Evolutionary conservation across 2,888 invertebrate genomes (phyloP).

Genomic region (Blera fallax): DNA sequence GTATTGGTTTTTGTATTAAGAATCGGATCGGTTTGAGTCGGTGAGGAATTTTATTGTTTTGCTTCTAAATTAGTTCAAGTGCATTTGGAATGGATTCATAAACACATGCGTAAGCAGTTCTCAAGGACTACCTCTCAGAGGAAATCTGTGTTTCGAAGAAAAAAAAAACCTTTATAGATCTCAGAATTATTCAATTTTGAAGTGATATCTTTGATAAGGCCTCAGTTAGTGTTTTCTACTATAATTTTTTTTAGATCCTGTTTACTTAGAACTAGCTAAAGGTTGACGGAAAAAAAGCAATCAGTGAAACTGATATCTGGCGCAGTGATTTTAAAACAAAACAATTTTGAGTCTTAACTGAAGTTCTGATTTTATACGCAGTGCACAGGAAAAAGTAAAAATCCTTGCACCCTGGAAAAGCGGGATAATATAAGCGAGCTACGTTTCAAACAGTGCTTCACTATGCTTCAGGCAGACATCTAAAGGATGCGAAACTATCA

Average conservation of each 20-base stretch:
- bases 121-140: not conserved
- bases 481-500: too few species aligned
- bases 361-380: too few species aligned
- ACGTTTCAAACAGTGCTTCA: too few species aligned
- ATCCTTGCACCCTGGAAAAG: too few species aligned
- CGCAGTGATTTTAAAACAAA: not conserved
- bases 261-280: not conserved
- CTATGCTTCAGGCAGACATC: too few species aligned
- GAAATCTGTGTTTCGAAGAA: not conserved
- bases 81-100: not conserved
- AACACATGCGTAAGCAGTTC: not conserved
- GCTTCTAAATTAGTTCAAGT: constrained; percentile 48
- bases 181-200: constrained; percentile 20
- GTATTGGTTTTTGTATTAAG: not conserved
- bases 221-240: not conserved
- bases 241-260: not conserved
- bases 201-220: constrained; percentile 1
- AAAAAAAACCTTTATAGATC: not conserved
- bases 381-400: too few species aligned
- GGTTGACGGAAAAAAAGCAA: not conserved
- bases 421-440: too few species aligned
- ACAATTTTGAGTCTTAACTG: too few species aligned
- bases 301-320: not conserved
- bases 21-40: not conserved
- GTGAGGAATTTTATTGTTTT: constrained; percentile 14